Evolutionary conservation across 2,888 invertebrate genomes (phyloP).

Genomic region (Ormyrus pomaceus): DNA sequence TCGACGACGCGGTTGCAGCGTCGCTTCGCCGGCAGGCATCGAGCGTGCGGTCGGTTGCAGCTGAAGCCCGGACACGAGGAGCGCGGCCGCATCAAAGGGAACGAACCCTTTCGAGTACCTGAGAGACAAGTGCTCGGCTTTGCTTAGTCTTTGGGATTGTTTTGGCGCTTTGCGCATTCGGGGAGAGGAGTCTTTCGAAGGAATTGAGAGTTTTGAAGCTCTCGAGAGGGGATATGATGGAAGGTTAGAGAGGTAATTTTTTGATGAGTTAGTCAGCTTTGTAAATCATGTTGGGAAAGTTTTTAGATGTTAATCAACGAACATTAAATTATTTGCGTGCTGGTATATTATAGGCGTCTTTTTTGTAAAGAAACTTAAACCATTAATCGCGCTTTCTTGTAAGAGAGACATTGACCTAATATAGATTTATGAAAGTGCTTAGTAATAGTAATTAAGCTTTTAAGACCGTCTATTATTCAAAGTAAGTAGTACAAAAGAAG

Average conservation of each 20-base stretch:
- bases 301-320: too few relatives aligned
- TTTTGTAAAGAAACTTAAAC: too few relatives aligned
- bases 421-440: neutral
- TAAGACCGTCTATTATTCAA: constrained; percentile 3
- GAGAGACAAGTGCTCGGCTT: neutral
- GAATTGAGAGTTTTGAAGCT: too few relatives aligned
- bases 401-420: neutral
- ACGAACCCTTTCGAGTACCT: neutral
- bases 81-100: constrained; percentile 73
- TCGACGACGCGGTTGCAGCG: constrained; percentile 86
- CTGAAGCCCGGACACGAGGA: constrained; percentile 84
- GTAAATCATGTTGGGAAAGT: too few relatives aligned
- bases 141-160: neutral
- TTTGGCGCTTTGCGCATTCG: too few relatives aligned
- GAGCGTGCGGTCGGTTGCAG: constrained; percentile 81
- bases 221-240: too few relatives aligned
- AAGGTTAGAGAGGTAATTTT: too few relatives aligned
- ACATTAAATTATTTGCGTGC: too few relatives aligned
- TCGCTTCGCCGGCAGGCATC: constrained; percentile 82
- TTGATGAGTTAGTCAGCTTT: too few relatives aligned
- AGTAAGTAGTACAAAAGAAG: neutral
- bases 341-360: too few relatives aligned
- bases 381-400: too few relatives aligned
- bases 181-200: too few relatives aligned
- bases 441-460: neutral